Evolutionary conservation across 2,888 invertebrate species (phyloP).

Genomic region (Margaritifera margaritifera): DNA sequence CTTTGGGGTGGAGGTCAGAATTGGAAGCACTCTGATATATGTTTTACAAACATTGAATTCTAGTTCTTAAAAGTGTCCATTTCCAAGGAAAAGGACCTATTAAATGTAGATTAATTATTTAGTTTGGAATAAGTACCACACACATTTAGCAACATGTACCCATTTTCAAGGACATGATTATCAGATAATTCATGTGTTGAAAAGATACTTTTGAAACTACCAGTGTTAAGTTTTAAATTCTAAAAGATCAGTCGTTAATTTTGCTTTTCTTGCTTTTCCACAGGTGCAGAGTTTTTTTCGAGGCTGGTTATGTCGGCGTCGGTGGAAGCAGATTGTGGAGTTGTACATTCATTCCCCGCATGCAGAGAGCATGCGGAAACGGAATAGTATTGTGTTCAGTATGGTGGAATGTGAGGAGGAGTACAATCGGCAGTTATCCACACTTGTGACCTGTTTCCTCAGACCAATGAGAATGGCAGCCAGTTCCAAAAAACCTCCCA

Average conservation of each 20-base stretch:
- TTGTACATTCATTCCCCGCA: slow-evolving; percentile 95
- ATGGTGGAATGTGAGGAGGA: slow-evolving; percentile 96
- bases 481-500: slow-evolving; percentile 92
- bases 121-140: no score
- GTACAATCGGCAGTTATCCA: slow-evolving; percentile 91
- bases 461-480: slow-evolving; percentile 92
- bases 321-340: slow-evolving; percentile 96
- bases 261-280: slow-evolving; percentile 2
- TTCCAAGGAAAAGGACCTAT: no score
- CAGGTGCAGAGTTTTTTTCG: slow-evolving; percentile 89
- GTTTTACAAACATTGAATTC: no score
- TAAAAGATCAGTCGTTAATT: background rate
- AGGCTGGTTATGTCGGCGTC: slow-evolving; percentile 91
- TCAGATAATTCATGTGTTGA: no score
- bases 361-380: slow-evolving; percentile 92
- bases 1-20: no score
- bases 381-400: slow-evolving; percentile 82
- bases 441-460: slow-evolving; percentile 88
- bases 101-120: no score
- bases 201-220: no score
- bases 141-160: no score
- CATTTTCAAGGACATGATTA: no score
- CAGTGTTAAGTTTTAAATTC: no score
- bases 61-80: no score
- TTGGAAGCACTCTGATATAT: no score